Evolutionary conservation across 2,797 vertebrate species (phyloP).

Genomic region (Falco biarmicus): DNA sequence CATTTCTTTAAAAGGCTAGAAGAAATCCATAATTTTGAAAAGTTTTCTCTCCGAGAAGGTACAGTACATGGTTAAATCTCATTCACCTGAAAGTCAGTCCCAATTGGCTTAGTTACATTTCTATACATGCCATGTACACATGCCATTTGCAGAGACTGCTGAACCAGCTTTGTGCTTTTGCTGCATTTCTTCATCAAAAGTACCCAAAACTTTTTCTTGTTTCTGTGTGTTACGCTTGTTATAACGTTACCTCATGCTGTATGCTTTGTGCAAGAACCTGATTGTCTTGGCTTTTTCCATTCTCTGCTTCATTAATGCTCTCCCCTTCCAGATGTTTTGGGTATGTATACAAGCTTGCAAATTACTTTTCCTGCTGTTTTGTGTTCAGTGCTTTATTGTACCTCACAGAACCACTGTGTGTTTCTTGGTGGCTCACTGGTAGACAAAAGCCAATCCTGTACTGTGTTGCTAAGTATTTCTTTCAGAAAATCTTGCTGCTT

Average conservation of each 20-base stretch:
- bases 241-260: slow-evolving; percentile 61
- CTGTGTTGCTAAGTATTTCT: neutral
- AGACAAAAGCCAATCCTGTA: slow-evolving; percentile 4
- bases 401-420: slow-evolving; percentile 20
- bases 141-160: slow-evolving; percentile 41
- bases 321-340: slow-evolving; percentile 87
- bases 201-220: slow-evolving; percentile 29
- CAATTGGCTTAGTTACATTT: neutral
- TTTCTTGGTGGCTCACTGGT: slow-evolving; percentile 23
- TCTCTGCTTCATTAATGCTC: slow-evolving; percentile 83
- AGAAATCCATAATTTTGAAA: neutral
- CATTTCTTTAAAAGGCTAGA: neutral
- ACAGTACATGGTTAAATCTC: neutral
- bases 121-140: neutral
- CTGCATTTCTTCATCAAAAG: slow-evolving; percentile 47
- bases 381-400: slow-evolving; percentile 57
- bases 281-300: slow-evolving; percentile 84
- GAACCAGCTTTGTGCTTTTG: slow-evolving; percentile 49
- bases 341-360: slow-evolving; percentile 85
- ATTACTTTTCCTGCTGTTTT: slow-evolving; percentile 59
- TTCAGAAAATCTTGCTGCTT: neutral
- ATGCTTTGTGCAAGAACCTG: slow-evolving; percentile 70
- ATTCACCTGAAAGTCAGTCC: neutral
- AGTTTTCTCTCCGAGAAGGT: neutral
- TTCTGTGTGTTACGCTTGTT: slow-evolving; percentile 52